Conservation (phyloP, 2,113 vertebrate species). For the Ondatra zibethicus region DNA sequence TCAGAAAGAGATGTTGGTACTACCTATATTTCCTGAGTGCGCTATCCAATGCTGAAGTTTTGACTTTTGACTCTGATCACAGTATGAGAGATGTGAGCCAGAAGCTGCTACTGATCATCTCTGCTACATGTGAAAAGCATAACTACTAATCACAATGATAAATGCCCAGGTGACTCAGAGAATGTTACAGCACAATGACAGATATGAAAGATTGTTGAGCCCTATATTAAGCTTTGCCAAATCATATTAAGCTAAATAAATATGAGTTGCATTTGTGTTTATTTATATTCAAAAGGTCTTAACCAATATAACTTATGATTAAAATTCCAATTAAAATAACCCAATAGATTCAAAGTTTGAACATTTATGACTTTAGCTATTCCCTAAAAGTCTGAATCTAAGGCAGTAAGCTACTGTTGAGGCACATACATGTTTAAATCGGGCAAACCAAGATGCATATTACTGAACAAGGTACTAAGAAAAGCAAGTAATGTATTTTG, state of each 20-base stretch:
- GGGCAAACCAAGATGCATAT: not conserved
- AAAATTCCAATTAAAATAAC: slow-evolving; percentile 39
- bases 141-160: not conserved
- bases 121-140: not conserved
- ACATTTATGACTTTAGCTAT: slow-evolving; percentile 1
- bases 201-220: not conserved
- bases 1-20: not conserved
- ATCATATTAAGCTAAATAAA: not conserved
- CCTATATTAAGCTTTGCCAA: not conserved
- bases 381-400: slow-evolving; percentile 26
- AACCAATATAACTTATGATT: slow-evolving; percentile 17
- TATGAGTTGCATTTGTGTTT: not conserved
- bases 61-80: not conserved
- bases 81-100: not conserved
- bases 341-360: slow-evolving; percentile 44
- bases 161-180: not conserved
- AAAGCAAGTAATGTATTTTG: not conserved
- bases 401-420: slow-evolving; percentile 9
- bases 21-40: not conserved
- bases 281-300: not conserved
- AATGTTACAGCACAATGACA: not conserved
- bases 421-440: not conserved
- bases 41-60: not conserved
- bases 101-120: not conserved
- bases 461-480: not conserved